phyloP scores from a whole-genome alignment of 2,888 invertebrate species.

The Coenonympha glycerion region DNA sequence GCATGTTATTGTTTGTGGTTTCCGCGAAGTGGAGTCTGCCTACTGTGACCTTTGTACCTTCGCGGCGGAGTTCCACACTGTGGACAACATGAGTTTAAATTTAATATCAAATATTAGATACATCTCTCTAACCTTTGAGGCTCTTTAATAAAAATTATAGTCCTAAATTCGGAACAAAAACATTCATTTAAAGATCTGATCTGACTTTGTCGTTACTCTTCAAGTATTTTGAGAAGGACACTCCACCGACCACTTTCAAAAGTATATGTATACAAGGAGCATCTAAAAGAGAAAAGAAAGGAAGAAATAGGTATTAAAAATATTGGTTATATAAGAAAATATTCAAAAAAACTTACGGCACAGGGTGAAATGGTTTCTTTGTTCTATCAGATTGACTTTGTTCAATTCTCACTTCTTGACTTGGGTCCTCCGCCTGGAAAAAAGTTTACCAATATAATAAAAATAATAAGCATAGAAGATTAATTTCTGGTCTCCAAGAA shows the following conservation, averaged over 20 bases:
- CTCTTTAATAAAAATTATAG: not conserved
- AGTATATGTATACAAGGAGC: too few relatives aligned
- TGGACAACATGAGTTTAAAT: not conserved
- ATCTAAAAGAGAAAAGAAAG: too few relatives aligned
- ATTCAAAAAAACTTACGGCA: slow-evolving; percentile 82
- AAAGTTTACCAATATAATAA: not conserved
- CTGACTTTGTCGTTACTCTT: too few relatives aligned
- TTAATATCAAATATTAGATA: too few relatives aligned
- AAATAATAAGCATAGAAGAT: not conserved
- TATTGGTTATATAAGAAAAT: not conserved
- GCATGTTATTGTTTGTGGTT: slow-evolving; percentile 99
- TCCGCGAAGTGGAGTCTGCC: slow-evolving; percentile 98
- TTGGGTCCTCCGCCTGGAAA: slow-evolving; percentile 87
- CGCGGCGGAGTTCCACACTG: slow-evolving; percentile 89
- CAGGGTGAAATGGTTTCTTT: slow-evolving; percentile 97
- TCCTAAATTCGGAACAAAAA: too few relatives aligned
- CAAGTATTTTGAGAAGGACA: too few relatives aligned
- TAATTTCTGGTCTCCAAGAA: too few relatives aligned
- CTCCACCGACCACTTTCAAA: too few relatives aligned
- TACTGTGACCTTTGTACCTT: slow-evolving; percentile 95
- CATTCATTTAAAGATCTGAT: too few relatives aligned
- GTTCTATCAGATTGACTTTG: slow-evolving; percentile 98
- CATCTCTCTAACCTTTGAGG: too few relatives aligned
- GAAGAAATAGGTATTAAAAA: too few relatives aligned
- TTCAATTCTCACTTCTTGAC: slow-evolving; percentile 95